Evolutionary conservation across 2,888 invertebrate genomes (phyloP), one percentile per base, ranked within the genome.

Genomic region (Buathra laborator): DNA sequence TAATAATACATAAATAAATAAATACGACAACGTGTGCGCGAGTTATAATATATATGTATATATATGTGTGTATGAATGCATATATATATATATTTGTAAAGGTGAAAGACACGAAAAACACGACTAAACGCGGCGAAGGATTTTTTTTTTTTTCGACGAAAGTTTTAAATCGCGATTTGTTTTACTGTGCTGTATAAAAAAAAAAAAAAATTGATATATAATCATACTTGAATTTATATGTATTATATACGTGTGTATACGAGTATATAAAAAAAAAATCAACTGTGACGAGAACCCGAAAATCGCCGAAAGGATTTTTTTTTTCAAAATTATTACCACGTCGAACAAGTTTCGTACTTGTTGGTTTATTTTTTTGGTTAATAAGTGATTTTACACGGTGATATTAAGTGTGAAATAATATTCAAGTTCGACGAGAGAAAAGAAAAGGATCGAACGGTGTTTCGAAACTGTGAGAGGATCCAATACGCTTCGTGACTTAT

Each of bases 1-100:
- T 68, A 83, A 89, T 90, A 16, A 64, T 1, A 32, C 12, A 16
- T 9, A 51, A 16, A 74, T 44, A 74, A 37, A 74, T 67, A 75
- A 16, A 46, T n/a, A 59, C 44, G 4, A 16, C 44, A 9, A 16
- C 37, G 37, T 37, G 37, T 9, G 37, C 37, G 37, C 37, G 37
- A 37, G 37, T 37, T 37, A 44, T 44, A 10, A n/a, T 6, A 37
- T 37, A 5, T 9, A 37, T 37, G 37, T 37, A 9, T 37, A 9
- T 37, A 37, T 37, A 7, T 37, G 37, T 37, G 37, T 9, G 37
- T 37, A 37, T 37, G 37, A 1, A 37, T 37, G 37, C 9, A 9
- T 37, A 9, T 37, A 37, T 37, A 6, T 37, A 37, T 37, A 9
- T 37, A 37, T 37, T 37, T 9, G 37, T 37, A 0, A 9, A 5